Evolutionary conservation across 1,140 invertebrate genomes (phyloP), one percentile per base, ranked within the genome.

Genomic region (Lordiphosa mommai): DNA sequence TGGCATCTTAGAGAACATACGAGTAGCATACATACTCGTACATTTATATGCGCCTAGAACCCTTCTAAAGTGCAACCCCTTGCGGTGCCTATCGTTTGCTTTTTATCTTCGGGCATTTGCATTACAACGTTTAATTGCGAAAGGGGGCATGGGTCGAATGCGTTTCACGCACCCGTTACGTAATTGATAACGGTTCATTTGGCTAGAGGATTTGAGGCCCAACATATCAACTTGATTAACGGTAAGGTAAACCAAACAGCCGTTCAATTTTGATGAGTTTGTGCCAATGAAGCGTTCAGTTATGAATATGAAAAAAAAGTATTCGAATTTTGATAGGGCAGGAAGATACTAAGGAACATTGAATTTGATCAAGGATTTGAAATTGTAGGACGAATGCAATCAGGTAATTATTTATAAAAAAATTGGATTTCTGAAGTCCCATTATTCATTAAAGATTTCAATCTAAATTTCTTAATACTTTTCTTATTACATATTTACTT

Each of bases 171-270:
- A 63, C 65, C 77, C 72, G 77, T 72, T 82, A 61, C 44, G 50
- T 59, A 77, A 84, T 84, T 76, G 72, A 82, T 82, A 82, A 82
- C 77, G 77, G 77, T 82, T 84, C 72, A 76, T 84, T 84, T 76
- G 53, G 29, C 44, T 52, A 53, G 68, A 59, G 77, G 77, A 84
- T 84, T 82, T 82, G 48, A 38, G 23, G n/a, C 20, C 23, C 17
- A n/a, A 23, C 32, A n/a, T 64, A 82, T 74, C 59, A 37, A 74
- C 38, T 80, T 82, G 77, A 74, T 72, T 72, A 84, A 69, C 71
- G 56, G 77, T 55, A 68, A 82, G 58, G 55, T 48, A 58, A 80
- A 52, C 61, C 49, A 55, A 30, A 23, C 46, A 38, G 16, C 27
- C 43, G 47, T 64, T 49, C 32, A 4, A 50, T 23, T 23, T 23